A percentile compares a stretch with the other conserved stretches of the same genome.
Evolutionary conservation across 1,140 invertebrate genomes (phyloP).

Genomic region (Batillaria attramentaria): DNA sequence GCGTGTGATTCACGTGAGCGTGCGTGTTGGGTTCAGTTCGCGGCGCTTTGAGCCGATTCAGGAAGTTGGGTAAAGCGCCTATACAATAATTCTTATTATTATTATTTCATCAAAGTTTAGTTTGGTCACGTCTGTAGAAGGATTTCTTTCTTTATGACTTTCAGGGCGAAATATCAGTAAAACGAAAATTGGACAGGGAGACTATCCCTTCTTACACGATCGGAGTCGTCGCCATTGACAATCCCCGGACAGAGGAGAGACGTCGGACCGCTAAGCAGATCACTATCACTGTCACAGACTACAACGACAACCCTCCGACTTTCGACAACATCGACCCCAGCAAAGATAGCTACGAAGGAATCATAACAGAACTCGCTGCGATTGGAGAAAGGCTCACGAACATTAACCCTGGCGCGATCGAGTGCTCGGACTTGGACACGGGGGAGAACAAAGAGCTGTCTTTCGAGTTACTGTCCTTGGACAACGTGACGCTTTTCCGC

Average conservation of each 20-base stretch:
- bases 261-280: conserved; percentile 23
- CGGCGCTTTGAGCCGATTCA: background rate
- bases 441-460: conserved; percentile 34
- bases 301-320: conserved; percentile 39
- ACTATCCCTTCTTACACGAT: conserved; percentile 23
- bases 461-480: conserved; percentile 17
- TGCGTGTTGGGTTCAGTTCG: background rate
- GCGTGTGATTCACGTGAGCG: background rate
- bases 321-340: conserved; percentile 15
- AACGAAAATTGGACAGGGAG: conserved; percentile 35
- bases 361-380: background rate
- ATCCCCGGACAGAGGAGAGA: conserved; percentile 31
- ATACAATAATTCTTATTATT: background rate
- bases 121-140: background rate
- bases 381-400: background rate
- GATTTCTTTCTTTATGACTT: background rate
- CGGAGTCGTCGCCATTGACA: conserved; percentile 36
- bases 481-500: background rate
- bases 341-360: background rate
- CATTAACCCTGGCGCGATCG: conserved; percentile 6
- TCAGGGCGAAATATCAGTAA: conserved; percentile 37
- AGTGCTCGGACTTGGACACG: conserved; percentile 33
- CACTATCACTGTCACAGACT: conserved; percentile 27
- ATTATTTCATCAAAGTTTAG: background rate
- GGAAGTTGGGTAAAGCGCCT: no score